Evolutionary conservation across 2,797 vertebrate genomes (phyloP).

Genomic region (Cheirogaleus major): DNA sequence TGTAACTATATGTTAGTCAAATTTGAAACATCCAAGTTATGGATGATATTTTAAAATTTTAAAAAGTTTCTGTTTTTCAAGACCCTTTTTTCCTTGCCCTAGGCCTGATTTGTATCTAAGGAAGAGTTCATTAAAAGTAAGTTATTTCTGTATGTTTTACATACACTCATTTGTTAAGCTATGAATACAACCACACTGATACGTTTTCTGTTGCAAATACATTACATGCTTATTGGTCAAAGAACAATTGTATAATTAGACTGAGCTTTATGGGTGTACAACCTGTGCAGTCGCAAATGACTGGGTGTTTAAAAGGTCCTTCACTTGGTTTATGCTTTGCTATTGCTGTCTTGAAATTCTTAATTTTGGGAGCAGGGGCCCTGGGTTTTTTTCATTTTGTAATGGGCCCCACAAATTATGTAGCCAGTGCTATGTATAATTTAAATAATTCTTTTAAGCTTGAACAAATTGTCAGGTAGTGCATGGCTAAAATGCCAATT

Average conservation of each 20-base stretch:
- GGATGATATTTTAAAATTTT: not conserved
- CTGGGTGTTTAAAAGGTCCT: not conserved
- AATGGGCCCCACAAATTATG: not conserved
- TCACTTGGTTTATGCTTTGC: not conserved
- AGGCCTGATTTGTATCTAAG: not conserved
- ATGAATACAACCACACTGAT: not conserved
- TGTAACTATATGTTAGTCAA: not conserved
- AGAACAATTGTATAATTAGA: not conserved
- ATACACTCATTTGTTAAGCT: not conserved
- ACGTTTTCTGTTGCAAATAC: not conserved
- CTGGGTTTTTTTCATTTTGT: not conserved
- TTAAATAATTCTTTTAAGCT: conserved; percentile 38
- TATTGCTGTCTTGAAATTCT: not conserved
- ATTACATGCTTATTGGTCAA: not conserved
- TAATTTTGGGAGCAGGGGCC: not conserved
- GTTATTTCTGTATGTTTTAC: not conserved
- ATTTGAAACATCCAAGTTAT: not conserved
- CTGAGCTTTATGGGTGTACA: not conserved
- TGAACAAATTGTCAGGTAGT: not conserved
- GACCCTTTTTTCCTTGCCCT: not conserved
- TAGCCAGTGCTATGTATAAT: not conserved
- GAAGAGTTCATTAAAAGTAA: conserved; percentile 13
- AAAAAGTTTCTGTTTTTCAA: not conserved
- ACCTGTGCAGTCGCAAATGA: not conserved
- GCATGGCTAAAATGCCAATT: not conserved